phyloP scores from a whole-genome alignment of 2,113 vertebrate species.

The Otocyon megalotis region DNA sequence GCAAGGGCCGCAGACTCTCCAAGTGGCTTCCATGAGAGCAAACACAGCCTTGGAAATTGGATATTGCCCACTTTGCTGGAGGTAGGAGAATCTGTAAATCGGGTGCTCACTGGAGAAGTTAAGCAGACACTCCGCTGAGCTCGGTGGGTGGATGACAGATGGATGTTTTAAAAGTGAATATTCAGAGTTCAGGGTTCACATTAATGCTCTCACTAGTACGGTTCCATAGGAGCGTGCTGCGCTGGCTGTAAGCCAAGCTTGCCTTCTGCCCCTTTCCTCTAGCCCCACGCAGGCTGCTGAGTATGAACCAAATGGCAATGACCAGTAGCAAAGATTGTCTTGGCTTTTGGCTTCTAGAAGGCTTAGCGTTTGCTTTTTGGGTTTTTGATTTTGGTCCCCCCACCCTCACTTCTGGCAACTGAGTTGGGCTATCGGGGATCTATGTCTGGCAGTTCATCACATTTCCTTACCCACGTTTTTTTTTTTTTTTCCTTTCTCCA shows the following conservation, averaged over 20 bases:
- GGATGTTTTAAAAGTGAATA: conserved; percentile 6
- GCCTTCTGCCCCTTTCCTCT: not conserved
- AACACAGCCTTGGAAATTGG: not conserved
- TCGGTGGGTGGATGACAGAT: not conserved
- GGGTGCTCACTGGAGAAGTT: not conserved
- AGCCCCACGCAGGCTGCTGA: not conserved
- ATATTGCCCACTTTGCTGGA: not conserved
- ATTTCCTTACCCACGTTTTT: not conserved
- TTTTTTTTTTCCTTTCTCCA: not conserved
- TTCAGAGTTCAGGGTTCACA: conserved; percentile 23
- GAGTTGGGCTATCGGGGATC: not conserved
- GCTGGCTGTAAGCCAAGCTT: not conserved
- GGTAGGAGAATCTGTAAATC: not conserved
- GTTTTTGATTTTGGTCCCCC: not conserved
- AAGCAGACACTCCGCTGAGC: not conserved
- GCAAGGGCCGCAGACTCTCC: not conserved
- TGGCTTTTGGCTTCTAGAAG: not conserved
- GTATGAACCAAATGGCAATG: not conserved
- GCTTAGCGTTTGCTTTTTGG: not conserved
- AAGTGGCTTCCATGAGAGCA: not conserved
- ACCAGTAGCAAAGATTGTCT: not conserved
- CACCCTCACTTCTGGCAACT: not conserved
- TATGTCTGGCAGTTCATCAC: not conserved
- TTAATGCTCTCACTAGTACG: not conserved
- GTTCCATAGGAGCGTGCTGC: no score